phyloP scores from a whole-genome alignment of 2,113 vertebrate species.

The Sturnus vulgaris region DNA sequence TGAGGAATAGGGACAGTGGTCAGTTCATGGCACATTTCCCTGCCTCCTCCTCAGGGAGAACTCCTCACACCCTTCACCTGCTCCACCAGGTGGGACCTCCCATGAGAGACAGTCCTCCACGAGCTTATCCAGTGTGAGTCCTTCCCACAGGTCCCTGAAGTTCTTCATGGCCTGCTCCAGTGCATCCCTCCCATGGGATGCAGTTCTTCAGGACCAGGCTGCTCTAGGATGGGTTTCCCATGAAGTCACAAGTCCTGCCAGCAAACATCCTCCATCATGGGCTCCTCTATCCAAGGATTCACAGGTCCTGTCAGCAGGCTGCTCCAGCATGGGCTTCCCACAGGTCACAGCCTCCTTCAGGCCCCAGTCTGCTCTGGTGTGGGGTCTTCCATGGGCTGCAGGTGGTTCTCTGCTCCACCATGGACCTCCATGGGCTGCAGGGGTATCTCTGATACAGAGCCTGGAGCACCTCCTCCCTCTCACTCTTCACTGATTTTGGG shows the following conservation, averaged over 20 bases:
- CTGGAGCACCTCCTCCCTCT: fast-evolving
- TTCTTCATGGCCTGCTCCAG: background rate
- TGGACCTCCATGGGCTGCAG: too few relatives aligned
- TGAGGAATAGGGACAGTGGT: background rate
- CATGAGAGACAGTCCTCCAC: background rate
- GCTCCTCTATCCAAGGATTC: background rate
- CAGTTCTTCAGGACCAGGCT: background rate
- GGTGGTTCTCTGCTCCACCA: too few relatives aligned
- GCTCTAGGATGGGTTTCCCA: background rate
- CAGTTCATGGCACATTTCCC: background rate
- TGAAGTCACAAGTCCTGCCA: background rate
- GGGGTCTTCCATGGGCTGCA: too few relatives aligned
- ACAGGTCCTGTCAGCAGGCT: background rate
- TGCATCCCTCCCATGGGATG: fast-evolving
- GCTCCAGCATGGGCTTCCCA: background rate
- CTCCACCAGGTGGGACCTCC: background rate
- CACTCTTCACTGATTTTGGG: background rate
- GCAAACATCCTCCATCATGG: background rate
- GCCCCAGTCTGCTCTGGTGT: too few relatives aligned
- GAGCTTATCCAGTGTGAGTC: background rate
- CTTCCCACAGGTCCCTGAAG: background rate
- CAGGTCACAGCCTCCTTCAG: too few relatives aligned
- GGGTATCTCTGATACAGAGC: background rate
- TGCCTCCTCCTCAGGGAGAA: background rate
- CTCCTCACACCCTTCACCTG: background rate